Evolutionary conservation across 2,113 vertebrate species (phyloP), one percentile per base, ranked within the genome.

Genomic region (Chroicocephalus ridibundus): DNA sequence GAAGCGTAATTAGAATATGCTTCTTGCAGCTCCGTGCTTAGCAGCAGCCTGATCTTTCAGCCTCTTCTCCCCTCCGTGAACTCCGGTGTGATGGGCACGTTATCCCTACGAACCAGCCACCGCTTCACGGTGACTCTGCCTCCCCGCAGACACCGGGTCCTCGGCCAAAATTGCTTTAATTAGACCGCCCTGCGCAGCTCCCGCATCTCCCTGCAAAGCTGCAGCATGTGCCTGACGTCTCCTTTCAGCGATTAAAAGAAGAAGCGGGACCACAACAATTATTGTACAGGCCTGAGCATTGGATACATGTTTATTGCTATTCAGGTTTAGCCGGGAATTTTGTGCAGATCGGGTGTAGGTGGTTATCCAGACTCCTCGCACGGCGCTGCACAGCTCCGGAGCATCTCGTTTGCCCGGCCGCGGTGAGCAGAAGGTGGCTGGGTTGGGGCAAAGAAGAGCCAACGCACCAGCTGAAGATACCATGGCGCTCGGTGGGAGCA

Each of bases 31-130:
- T 15, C 51, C 3, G 4, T 15, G 88, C 57, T 76, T 5, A 14
- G 66, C 65, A 44, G 15, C 65, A 61, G 46, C 52, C 72, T 65
- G 44, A 65, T 36, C 55, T 47, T 15, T 6, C 72, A 42, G 87
- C 58, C 38, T 34, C 54, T 36, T 19, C 44, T 68, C 68, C 36
- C 40, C 32, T 26, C n/a, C 1, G 4, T 6, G 46, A 51, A 10
- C 54, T 8, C 25, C 4, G 21, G 13, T 16, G 38, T 9, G 11
- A 3, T 0, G 4, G 32, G 36, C 9, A 1, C 1, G 7, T 58
- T 19, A 36, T 40, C 74, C 27, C 44, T 0, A 4, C 24, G 22
- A 51, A 52, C 13, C 31, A 3, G 81, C 29, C 2, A 17, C 77
- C 57, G 68, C 18, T 32, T 31, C 15, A 4, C 6, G 47, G 64